Base-by-base conservation (phyloP, 2,113 vertebrate genomes). In the Caranx melampygus region DNA sequence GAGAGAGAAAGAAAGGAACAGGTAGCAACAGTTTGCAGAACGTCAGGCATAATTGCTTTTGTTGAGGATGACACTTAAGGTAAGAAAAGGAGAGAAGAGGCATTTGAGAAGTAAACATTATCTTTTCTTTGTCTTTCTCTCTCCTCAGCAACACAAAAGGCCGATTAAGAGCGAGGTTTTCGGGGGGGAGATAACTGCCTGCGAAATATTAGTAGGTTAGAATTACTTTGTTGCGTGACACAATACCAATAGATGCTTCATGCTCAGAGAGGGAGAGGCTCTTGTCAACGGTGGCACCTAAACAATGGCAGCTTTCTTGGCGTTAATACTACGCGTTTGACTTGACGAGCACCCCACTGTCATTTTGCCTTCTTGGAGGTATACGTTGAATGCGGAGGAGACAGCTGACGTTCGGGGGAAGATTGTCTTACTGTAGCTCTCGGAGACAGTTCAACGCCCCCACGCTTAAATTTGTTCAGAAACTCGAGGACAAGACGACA, bases 1-100 rank as follows among this genome's bases (percentile, higher is more conserved):
- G 6, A 35, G 0, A 18, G 49, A 51, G 3, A 45, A 84, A 64
- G 94, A 91, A 91, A 83, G 92, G 89, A 95, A 92, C 95, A 97
- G 95, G 95, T 97, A 96, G 72, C 83, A 92, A 75, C 87, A 92
- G 88, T 90, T 92, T 80, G 76, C 26, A 91, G 93, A 95, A 93
- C 94, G 92, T 92, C 92, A 93, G 89, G 11, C 81, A 74, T 94
- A 87, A 94, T 94, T 94, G 87, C 93, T 93, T 87, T 92, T 94
- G 85, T 93, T 77, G 18, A 69, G 79, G 67, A 73, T 89, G 93
- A 93, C 94, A 94, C 91, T 92, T 82, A 90, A 91, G 91, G 90
- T 92, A 93, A 83, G 88, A 90, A 82, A 83, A 75, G 77, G 64
- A 86, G 76, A 81, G 87, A 65, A 88, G 86, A 92, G 87, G 90